Evolutionary conservation across 1,140 invertebrate genomes (phyloP), one percentile per base, ranked within the genome.

Genomic region (Scaptomyza montana): DNA sequence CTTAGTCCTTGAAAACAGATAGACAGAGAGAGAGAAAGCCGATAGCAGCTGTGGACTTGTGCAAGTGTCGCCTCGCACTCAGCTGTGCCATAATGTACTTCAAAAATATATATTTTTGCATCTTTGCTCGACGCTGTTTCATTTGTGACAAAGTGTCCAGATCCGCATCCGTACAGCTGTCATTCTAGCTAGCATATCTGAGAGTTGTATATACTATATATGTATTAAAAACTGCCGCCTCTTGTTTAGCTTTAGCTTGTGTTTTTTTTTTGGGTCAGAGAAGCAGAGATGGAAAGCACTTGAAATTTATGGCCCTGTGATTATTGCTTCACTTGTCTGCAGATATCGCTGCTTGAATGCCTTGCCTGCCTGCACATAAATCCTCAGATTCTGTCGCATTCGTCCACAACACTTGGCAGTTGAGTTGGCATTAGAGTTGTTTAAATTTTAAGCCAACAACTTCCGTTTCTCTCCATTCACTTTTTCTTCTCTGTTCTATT

Each of bases 241-340:
- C 68, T 65, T 64, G 55, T 56, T 59, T 36, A 56, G 50, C 55
- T 45, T 41, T 41, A 12, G 39, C 39, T 5, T 43, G 36, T 39
- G 36, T 1, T 25, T 25, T 4, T 25, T 25, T n/a, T 8, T 8
- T 6, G 8, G 33, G 33, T 6, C 33, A 33, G 30, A 6, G 30
- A 33, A 33, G 7, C 7, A 36, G 8, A 36, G 8, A 36, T 19
- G 33, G 49, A 67, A 19, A 78, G 77, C 69, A 67, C 78, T 87
- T 65, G 54, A 66, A 74, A 87, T 87, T 87, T 87, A 86, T 86
- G 78, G 73, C 62, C 47, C 72, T 78, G 78, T 87, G 82, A 86
- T 86, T 87, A 87, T 87, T 87, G 82, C 82, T 77, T 87, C 82
- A 89, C 82, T 87, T 87, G 78, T 87, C 84, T 89, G 50, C 72